phyloP scores from a whole-genome alignment of 1,140 invertebrate genomes.

The Drosophila serrata region DNA sequence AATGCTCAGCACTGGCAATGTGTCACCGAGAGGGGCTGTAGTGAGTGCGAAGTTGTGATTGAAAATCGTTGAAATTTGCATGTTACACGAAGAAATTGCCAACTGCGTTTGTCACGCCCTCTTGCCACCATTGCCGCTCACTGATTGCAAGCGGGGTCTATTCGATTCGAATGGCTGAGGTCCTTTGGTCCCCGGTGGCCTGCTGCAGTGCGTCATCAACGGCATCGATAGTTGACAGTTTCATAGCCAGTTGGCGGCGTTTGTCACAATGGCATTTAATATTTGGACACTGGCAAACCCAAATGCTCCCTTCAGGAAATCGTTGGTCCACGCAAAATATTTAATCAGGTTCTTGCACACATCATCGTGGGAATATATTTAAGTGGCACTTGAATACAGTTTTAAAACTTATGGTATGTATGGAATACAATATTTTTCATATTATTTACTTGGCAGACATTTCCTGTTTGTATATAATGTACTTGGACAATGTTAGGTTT shows the following conservation, averaged over 20 bases:
- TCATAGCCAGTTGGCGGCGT: conserved; percentile 76
- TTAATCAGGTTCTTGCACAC: conserved; percentile 48
- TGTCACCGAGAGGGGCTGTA: conserved; percentile 3
- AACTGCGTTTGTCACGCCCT: conserved; percentile 57
- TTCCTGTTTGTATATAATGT: not conserved
- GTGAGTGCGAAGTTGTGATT: conserved; percentile 62
- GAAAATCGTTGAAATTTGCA: conserved; percentile 84
- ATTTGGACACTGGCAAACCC: conserved; percentile 66
- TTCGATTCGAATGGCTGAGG: conserved; percentile 9
- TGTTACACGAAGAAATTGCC: conserved; percentile 78
- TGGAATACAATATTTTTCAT: not conserved
- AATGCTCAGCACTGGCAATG: conserved; percentile 28
- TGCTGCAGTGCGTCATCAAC: conserved; percentile 53
- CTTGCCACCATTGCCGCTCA: conserved; percentile 30
- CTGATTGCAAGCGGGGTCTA: conserved; percentile 67
- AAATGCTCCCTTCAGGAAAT: conserved; percentile 39
- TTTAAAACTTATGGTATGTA: not conserved
- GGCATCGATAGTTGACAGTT: conserved; percentile 76
- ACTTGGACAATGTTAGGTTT: not conserved
- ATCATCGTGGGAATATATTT: not conserved
- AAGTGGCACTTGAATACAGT: not conserved
- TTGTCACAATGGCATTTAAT: conserved; percentile 82
- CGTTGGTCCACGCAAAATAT: conserved; percentile 66
- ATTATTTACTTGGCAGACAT: not conserved
- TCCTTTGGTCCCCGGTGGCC: conserved; percentile 14